Evolutionary conservation across 2,888 invertebrate species (phyloP).

Genomic region (Troglohyphantes excavatus): DNA sequence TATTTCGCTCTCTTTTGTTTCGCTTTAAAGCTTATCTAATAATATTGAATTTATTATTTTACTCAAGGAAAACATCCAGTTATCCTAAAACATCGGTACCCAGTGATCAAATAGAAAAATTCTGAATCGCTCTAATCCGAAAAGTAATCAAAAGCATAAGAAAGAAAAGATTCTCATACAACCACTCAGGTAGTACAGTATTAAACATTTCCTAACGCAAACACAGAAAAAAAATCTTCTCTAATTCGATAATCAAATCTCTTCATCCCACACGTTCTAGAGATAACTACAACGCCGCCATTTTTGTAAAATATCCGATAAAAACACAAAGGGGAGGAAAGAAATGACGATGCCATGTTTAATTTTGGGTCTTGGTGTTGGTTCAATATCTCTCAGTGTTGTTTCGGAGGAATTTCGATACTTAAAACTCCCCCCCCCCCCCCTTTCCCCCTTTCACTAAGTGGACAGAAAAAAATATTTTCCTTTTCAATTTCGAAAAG

Average conservation of each 20-base stretch:
- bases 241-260: constrained; percentile 5
- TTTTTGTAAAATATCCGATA: constrained; percentile 33
- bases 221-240: not conserved
- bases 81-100: not conserved
- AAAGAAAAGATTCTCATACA: not conserved
- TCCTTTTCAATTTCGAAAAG: no score
- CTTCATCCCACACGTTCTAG: not conserved
- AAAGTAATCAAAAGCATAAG: not conserved
- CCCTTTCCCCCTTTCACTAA: not conserved
- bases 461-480: not conserved
- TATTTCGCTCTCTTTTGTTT: not conserved
- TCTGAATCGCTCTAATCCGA: not conserved
- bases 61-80: not conserved
- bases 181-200: constrained; percentile 1
- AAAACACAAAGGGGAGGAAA: constrained; percentile 8
- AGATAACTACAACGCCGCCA: not conserved
- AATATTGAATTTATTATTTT: not conserved
- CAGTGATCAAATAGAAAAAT: not conserved
- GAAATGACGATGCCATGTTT: constrained; percentile 4
- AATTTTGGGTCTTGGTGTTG: constrained; percentile 26
- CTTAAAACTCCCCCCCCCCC: no score
- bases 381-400: not conserved
- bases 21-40: not conserved
- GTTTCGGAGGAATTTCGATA: not conserved
- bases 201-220: not conserved